A percentile compares a stretch with the other conserved stretches of the same genome.
Conservation (phyloP, 2,113 vertebrate species). For the Engystomops pustulosus region DNA sequence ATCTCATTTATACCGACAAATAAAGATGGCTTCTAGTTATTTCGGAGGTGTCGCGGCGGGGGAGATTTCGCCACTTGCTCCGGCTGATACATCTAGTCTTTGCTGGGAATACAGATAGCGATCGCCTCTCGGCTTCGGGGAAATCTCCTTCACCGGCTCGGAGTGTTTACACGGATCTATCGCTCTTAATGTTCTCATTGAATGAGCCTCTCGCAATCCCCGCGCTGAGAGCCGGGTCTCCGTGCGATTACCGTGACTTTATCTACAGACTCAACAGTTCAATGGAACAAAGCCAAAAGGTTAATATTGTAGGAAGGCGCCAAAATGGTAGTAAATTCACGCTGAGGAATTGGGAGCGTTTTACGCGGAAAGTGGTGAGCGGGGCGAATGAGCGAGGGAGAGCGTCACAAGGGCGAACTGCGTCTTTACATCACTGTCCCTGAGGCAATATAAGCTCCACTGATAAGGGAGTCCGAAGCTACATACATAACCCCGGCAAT, state of each 20-base stretch:
- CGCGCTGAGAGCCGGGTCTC: background rate
- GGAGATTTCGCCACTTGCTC: constrained; percentile 17
- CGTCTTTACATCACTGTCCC: background rate
- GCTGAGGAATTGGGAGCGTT: background rate
- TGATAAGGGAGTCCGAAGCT: no score
- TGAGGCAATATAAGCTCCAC: no score
- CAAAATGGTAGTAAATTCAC: background rate
- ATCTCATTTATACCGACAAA: constrained; percentile 85
- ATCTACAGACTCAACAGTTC: constrained; percentile 1
- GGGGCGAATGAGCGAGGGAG: background rate
- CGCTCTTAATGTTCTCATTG: constrained; percentile 19
- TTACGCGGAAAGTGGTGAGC: background rate
- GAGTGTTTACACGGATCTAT: constrained; percentile 7
- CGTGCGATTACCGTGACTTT: background rate
- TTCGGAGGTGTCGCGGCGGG: constrained; percentile 61
- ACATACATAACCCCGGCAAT: background rate
- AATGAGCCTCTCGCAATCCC: constrained; percentile 3
- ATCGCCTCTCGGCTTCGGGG: background rate
- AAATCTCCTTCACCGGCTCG: constrained; percentile 1
- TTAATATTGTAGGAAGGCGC: background rate
- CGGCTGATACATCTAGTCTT: background rate
- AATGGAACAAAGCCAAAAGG: background rate
- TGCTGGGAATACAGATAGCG: background rate
- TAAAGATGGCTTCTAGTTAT: constrained; percentile 81
- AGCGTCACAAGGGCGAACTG: no score